phyloP scores from a whole-genome alignment of 2,797 vertebrate genomes.

The Hapalemur alaotrensis region DNA sequence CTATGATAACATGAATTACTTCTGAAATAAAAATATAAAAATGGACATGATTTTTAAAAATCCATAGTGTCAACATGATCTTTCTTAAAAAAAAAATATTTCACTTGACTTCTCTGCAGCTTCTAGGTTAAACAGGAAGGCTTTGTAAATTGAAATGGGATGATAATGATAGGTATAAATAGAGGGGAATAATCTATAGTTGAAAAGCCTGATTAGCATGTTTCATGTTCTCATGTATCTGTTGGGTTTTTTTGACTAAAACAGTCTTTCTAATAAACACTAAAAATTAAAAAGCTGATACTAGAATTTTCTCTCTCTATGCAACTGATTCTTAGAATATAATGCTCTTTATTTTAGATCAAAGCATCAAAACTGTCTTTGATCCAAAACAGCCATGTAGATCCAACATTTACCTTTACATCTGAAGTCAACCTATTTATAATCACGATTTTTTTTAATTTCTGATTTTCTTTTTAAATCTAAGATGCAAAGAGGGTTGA shows the following conservation, averaged over 20 bases:
- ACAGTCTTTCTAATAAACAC: slow-evolving; percentile 10
- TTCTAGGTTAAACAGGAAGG: not conserved
- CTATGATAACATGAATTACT: not conserved
- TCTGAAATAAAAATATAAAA: slow-evolving; percentile 40
- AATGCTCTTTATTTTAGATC: slow-evolving; percentile 61
- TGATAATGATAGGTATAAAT: not conserved
- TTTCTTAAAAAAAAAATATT: not conserved
- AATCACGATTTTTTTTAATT: not conserved
- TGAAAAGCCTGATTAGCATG: not conserved
- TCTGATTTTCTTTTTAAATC: slow-evolving; percentile 43
- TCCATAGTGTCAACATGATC: not conserved
- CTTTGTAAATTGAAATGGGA: not conserved
- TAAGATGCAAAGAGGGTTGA: not conserved
- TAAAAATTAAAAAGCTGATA: slow-evolving; percentile 40
- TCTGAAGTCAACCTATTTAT: slow-evolving; percentile 46
- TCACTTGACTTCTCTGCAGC: not conserved
- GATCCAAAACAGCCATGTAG: slow-evolving; percentile 3
- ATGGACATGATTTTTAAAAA: not conserved
- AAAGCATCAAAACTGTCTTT: slow-evolving; percentile 59
- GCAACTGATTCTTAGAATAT: slow-evolving; percentile 6
- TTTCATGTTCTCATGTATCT: not conserved
- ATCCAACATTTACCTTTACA: slow-evolving; percentile 37
- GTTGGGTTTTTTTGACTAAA: not conserved
- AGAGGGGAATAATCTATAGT: not conserved
- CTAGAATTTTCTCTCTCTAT: slow-evolving; percentile 5